phyloP scores from a whole-genome alignment of 2,113 vertebrate species.

The Oryzias javanicus region DNA sequence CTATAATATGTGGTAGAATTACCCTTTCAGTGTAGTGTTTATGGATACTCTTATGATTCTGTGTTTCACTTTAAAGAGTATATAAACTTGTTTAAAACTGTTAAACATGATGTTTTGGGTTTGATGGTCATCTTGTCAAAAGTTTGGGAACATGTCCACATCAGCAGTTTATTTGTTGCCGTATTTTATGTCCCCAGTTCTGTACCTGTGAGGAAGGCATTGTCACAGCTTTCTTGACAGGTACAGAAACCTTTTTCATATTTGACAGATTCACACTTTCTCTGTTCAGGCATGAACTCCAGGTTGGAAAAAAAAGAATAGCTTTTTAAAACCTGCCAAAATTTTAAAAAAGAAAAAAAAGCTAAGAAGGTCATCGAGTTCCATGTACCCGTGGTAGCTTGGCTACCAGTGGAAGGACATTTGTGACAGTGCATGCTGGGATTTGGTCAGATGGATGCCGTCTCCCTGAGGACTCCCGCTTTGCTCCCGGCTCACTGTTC shows the following conservation, averaged over 20 bases:
- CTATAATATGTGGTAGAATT: too few species aligned
- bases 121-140: too few species aligned
- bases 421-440: constrained; percentile 64
- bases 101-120: too few species aligned
- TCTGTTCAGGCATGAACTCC: constrained; percentile 6
- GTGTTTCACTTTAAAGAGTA: too few species aligned
- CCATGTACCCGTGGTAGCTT: constrained; percentile 48
- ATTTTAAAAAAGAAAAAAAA: constrained; percentile 9
- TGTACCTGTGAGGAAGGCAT: constrained; percentile 24
- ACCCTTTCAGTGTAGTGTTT: too few species aligned
- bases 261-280: constrained; percentile 21
- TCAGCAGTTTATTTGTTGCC: too few species aligned
- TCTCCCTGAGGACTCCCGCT: constrained; percentile 60
- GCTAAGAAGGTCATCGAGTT: constrained; percentile 43
- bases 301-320: constrained; percentile 6
- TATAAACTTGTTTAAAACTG: too few species aligned
- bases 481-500: constrained; percentile 38
- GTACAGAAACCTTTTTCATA: constrained; percentile 14
- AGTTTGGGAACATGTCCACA: too few species aligned
- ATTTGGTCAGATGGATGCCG: constrained; percentile 43
- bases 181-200: background rate
- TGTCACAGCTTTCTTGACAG: constrained; percentile 25
- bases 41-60: too few species aligned
- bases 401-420: constrained; percentile 44
- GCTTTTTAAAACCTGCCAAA: constrained; percentile 35